Percentiles rank a stretch among this genome's conserved stretches.
phyloP scores from a whole-genome alignment of 2,113 vertebrate species.

The Puntigrus tetrazona region DNA sequence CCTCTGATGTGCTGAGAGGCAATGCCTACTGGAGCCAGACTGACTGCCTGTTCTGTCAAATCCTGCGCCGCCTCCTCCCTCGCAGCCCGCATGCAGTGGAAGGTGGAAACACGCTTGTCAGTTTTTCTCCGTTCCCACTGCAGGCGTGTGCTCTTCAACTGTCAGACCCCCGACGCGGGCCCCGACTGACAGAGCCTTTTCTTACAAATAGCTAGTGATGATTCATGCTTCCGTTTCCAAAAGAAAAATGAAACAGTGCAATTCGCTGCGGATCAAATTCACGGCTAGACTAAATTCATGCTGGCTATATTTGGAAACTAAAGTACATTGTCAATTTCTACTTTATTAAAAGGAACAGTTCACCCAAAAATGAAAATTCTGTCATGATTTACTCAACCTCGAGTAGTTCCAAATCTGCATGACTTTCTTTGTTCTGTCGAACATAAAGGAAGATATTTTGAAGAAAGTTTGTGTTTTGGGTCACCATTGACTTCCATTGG shows the following conservation, averaged over 20 bases:
- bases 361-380: no score
- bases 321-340: slow-evolving; percentile 1
- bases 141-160: slow-evolving; percentile 34
- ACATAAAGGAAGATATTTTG: no score
- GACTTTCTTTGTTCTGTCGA: no score
- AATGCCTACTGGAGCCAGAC: slow-evolving; percentile 39
- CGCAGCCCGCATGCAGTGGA: slow-evolving; percentile 1
- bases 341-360: not conserved
- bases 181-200: not conserved
- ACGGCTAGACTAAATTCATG: slow-evolving; percentile 19
- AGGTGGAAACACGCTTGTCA: slow-evolving; percentile 36
- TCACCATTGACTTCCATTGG: no score
- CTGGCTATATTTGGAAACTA: slow-evolving; percentile 3
- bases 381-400: no score
- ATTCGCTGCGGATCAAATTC: slow-evolving; percentile 10
- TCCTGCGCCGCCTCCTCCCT: slow-evolving; percentile 18
- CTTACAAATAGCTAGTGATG: slow-evolving; percentile 16
- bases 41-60: slow-evolving; percentile 46
- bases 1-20: slow-evolving; percentile 39
- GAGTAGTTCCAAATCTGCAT: no score
- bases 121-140: slow-evolving; percentile 26
- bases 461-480: no score
- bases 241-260: slow-evolving; percentile 21
- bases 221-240: slow-evolving; percentile 30
- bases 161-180: slow-evolving; percentile 24